These are phyloP conservation scores for Cottus gobio DNA, from an alignment of 2,113 vertebrate genomes.

Conservation along the genomic window DNA sequence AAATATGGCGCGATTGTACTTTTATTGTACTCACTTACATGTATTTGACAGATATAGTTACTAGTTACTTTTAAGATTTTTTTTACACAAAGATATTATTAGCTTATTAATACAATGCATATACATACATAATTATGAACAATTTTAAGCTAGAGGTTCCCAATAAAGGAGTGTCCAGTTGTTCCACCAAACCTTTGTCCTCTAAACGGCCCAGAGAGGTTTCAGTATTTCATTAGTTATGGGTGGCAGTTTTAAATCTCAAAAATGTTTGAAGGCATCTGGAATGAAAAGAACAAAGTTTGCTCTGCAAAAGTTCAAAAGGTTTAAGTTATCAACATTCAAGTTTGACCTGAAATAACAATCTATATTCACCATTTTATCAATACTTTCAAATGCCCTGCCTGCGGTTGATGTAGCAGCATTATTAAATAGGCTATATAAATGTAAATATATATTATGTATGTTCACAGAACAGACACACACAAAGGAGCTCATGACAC, in stretches of 20 bases:
- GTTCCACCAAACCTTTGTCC: not conserved
- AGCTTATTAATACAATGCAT: not conserved
- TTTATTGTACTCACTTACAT: not conserved
- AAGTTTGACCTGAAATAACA: not conserved
- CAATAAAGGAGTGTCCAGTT: not conserved
- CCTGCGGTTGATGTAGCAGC: not conserved
- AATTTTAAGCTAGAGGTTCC: not conserved
- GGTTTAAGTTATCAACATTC: not conserved
- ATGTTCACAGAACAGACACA: not conserved
- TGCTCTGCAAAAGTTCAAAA: not conserved
- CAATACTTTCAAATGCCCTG: not conserved
- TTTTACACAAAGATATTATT: not conserved
- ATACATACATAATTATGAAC: not conserved
- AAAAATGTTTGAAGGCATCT: not conserved
- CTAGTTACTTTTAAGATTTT: too few species aligned
- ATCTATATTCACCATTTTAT: not conserved
- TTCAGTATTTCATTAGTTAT: too few species aligned
- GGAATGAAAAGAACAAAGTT: not conserved
- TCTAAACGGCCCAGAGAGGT: too few species aligned
- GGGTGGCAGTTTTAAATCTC: not conserved
- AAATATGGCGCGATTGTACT: not conserved
- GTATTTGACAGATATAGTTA: too few species aligned
- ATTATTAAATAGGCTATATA: not conserved
- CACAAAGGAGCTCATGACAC: slow-evolving; percentile 22
- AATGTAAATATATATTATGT: not conserved